Base-by-base conservation (phyloP, 2,113 vertebrate species). In the Verasper variegatus region DNA sequence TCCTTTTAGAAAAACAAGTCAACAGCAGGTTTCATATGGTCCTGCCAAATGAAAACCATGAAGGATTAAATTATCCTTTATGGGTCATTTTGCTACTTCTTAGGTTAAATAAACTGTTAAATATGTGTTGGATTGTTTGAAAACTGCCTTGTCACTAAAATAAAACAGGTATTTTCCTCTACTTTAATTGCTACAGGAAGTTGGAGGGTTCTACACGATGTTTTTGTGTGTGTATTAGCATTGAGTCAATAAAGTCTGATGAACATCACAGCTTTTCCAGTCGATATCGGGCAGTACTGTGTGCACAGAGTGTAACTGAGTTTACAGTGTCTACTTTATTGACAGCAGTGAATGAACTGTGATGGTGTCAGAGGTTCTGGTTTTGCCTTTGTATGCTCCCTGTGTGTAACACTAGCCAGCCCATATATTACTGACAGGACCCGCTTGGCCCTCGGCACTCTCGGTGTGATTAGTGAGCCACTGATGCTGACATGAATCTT, bases 401-500 rank as follows among this genome's bases (percentile, higher is more conserved):
- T 76, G 74, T 65, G 67, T 87, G 86, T 81, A 83, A 91, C 82
- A 24, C 58, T 11, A 85, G 69, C 71, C 14, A 3, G 51, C 72
- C 66, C 74, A 47, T 78, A 70, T 35, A 21, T 79, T 82, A 74
- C 77, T 57, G 71, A 76, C 83, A 81, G 20, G 23, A 21, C 68
- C 72, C 64, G 67, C 65, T 51, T 27, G 80, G 76, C 83, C 77
- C 68, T 31, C 17, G 68, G 86, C 55, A 1, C 57, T 78, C 71
- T 82, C 69, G 21, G 79, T 78, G 79, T 82, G 84, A 87, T 88
- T 88, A 78, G 63, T 79, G 75, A 90, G 66, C 71, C 84, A 72
- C 82, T 88, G 86, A 91, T 88, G 90, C 85, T 88, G 88, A 90
- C 87, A 86, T 83, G 86, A 86, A 82, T 88, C 87, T 80, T 35